Evolutionary conservation across 2,797 vertebrate species (phyloP).

Genomic region (Fringilla coelebs): DNA sequence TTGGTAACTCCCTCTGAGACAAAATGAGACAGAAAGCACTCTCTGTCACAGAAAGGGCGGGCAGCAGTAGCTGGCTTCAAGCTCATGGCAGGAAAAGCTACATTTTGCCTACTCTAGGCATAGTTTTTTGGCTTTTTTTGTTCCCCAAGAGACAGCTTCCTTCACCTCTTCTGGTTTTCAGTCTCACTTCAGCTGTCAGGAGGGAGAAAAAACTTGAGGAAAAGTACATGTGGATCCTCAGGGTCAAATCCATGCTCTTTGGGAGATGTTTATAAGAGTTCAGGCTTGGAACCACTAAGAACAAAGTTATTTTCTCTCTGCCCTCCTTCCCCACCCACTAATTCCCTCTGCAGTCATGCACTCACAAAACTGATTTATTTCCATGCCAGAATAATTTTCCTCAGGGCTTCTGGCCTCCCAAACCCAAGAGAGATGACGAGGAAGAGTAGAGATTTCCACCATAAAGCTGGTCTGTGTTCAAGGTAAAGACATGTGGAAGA

Average conservation of each 20-base stretch:
- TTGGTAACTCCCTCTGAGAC: not conserved
- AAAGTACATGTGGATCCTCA: not conserved
- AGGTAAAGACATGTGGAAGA: not conserved
- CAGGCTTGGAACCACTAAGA: not conserved
- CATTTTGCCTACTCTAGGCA: not conserved
- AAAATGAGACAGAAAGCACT: not conserved
- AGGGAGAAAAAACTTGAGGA: not conserved
- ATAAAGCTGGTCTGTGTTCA: not conserved
- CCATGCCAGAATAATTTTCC: not conserved
- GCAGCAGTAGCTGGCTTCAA: not conserved
- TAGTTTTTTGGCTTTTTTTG: not conserved
- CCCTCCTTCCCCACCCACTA: accelerated
- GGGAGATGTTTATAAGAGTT: not conserved
- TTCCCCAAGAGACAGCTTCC: not conserved
- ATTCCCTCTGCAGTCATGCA: not conserved
- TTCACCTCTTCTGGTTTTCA: not conserved
- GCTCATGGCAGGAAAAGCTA: not conserved
- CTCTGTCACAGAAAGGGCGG: not conserved
- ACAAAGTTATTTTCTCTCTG: not conserved
- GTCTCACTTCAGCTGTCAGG: not conserved
- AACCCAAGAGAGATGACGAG: not conserved
- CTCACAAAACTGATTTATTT: not conserved
- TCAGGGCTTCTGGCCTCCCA: not conserved
- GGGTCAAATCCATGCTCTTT: not conserved
- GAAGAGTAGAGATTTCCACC: not conserved